Evolutionary conservation across 2,113 vertebrate genomes (phyloP).

Genomic region (Empidonax alnorum): DNA sequence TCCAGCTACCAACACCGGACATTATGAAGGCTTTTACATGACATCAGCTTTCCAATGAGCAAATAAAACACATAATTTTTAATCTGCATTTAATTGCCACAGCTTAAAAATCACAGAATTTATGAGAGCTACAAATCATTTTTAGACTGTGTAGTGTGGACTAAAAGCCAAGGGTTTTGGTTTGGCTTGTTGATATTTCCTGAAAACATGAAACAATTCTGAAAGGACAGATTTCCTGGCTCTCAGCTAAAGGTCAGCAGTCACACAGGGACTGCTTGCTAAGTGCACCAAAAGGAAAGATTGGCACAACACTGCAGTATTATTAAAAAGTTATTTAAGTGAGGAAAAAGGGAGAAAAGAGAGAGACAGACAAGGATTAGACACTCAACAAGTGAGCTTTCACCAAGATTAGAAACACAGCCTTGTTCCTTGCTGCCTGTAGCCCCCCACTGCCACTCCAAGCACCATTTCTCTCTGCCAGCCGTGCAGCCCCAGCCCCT

Average conservation of each 20-base stretch:
- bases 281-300: slow-evolving; percentile 28
- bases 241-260: slow-evolving; percentile 55
- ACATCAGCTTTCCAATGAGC: not conserved
- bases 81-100: not conserved
- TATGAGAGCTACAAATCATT: not conserved
- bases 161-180: slow-evolving; percentile 9
- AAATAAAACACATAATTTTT: not conserved
- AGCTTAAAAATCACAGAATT: not conserved
- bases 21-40: not conserved
- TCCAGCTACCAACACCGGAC: not conserved
- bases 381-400: slow-evolving; percentile 23
- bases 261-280: not conserved
- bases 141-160: not conserved
- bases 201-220: slow-evolving; percentile 48
- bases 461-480: not conserved
- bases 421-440: not conserved
- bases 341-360: not conserved
- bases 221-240: slow-evolving; percentile 48
- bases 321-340: slow-evolving; percentile 27
- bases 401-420: not conserved
- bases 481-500: not conserved
- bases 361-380: not conserved
- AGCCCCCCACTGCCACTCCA: not conserved
- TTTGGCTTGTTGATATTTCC: slow-evolving; percentile 29
- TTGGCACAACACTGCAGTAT: not conserved